Evolutionary conservation across 2,888 invertebrate species (phyloP), one percentile per base, ranked within the genome.

Genomic region (Imbricaverruca yamaguchii): DNA sequence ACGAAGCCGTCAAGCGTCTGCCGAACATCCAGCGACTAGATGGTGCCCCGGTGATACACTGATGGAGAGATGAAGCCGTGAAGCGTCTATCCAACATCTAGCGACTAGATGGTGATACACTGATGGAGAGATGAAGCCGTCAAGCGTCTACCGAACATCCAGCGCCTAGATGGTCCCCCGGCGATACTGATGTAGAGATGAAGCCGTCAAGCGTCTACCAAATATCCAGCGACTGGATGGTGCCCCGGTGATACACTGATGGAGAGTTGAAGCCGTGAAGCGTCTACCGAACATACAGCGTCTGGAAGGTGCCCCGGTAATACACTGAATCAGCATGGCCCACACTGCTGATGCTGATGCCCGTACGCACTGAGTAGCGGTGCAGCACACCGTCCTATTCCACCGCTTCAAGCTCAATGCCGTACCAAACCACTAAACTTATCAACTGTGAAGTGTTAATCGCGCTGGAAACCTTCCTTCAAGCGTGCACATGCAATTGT

Each of bases 1-100:
- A 82, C 15, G 84, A 84, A 81, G 84, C 63, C 13, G 53, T 13
- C 6, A 39, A 39, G 21, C 74, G 53, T 11, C 74, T 74, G 21
- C 25, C 25, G 11, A 39, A 74, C 74, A 25, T 39, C 25, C 11
- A 11, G 13, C 57, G 65, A 8, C 65, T 79, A 13, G 79, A 79
- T 15, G 79, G 79, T 18, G 79, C 56, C 23, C 79, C 79, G 8
- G 79, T 79, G 8, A 79, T 79, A 15, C 79, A 25, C 79, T 69
- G 65, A 67, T 39, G 39, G 39, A 39, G 39, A 39, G 39, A 39
- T 39, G 39, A 39, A 39, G 39, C 39, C 39, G 39, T 13, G 13
- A 39, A 39, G 21, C 74, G 53, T 11, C 74, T 63, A 0, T 39
- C 39, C 10, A 63, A 61, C 61, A 23, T 80, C 39, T 53, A 61